Percentiles rank a stretch among this genome's conserved stretches.
Conservation (phyloP, 2,888 invertebrate species). For the Proisotoma minuta region DNA sequence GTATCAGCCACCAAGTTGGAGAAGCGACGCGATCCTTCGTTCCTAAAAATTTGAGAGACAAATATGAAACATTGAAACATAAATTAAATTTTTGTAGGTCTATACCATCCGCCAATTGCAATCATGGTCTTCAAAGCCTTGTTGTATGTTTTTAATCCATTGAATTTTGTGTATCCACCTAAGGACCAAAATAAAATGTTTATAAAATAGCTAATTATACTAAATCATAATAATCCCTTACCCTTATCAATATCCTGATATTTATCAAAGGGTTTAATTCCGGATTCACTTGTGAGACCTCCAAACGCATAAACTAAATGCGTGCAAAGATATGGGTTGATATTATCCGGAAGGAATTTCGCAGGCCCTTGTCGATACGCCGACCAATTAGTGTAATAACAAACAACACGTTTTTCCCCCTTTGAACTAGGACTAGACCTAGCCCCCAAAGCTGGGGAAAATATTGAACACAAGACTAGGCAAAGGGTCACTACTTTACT, state of each 20-base stretch:
- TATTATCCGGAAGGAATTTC: constrained; percentile 86
- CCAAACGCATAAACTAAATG: constrained; percentile 91
- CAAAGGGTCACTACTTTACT: background rate
- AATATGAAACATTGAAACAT: no score
- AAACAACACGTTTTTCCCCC: constrained; percentile 68
- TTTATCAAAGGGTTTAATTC: constrained; percentile 86
- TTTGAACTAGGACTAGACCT: background rate
- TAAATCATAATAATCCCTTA: constrained; percentile 51
- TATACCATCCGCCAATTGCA: constrained; percentile 81
- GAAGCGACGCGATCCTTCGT: constrained; percentile 82
- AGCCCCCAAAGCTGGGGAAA: no score
- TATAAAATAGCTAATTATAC: constrained; percentile 3
- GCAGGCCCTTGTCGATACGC: constrained; percentile 80
- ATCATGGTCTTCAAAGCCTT: constrained; percentile 83
- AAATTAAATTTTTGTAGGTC: background rate
- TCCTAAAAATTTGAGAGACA: constrained; percentile 53
- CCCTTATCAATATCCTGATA: constrained; percentile 95
- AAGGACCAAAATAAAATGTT: constrained; percentile 7
- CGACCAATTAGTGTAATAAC: constrained; percentile 92
- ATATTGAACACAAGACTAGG: constrained; percentile 43
- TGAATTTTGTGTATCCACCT: constrained; percentile 93
- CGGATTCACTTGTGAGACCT: constrained; percentile 84
- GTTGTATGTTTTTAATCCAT: constrained; percentile 86
- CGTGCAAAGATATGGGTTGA: constrained; percentile 89
- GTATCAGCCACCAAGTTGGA: constrained; percentile 80